Base-by-base conservation (phyloP, 53 echinoderm and acorn worm genomes). In the Crossaster papposus region DNA sequence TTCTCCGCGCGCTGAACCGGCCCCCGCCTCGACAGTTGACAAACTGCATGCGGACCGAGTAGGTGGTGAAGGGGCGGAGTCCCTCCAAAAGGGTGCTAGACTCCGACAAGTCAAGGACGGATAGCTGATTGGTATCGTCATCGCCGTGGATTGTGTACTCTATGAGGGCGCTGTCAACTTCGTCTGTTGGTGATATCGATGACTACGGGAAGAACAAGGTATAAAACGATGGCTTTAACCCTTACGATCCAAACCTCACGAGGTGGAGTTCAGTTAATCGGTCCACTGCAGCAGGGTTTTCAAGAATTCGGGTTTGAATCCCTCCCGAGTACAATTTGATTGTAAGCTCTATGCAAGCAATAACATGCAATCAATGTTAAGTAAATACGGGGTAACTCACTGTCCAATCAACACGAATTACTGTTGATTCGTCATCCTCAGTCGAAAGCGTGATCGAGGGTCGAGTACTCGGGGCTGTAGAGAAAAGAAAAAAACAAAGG, bases 1-100 rank as follows among this genome's bases (percentile, higher is more conserved):
- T 36, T 10, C 20, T 35, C 15, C 22, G 30, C 0, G 30, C 31
- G 15, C 89, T 55, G 12, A 30, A 38, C 64, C 65, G 79, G 20
- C 94, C 94, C 26, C 84, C 64, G 0, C 91, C 94, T 12, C 86
- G 92, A 26, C 97, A 97, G 88, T 90, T 97, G 26, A 65, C 20
- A 14, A 90, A 82, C n/a, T 70, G 76, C 79, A 97, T 82, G 0
- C 24, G n/a, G 68, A 95, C 90, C 10, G 32, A 54, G 90, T 97
- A 95, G 14, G 15, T 6, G 0, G 91, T 91, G 70, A 74, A 63
- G 2, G 94, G 92, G 15, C 20, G 22, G 5, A 97, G 88, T 32
- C 84, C 85, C 3, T 75, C 81, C 14, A 97, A 85, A 12, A 20
- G 30, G 68, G 54, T 28, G 13, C 71, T 78, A 15, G 88, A 89